Base-by-base conservation (phyloP, 2,888 invertebrate species). In the Drosophila fulvimacula region DNA sequence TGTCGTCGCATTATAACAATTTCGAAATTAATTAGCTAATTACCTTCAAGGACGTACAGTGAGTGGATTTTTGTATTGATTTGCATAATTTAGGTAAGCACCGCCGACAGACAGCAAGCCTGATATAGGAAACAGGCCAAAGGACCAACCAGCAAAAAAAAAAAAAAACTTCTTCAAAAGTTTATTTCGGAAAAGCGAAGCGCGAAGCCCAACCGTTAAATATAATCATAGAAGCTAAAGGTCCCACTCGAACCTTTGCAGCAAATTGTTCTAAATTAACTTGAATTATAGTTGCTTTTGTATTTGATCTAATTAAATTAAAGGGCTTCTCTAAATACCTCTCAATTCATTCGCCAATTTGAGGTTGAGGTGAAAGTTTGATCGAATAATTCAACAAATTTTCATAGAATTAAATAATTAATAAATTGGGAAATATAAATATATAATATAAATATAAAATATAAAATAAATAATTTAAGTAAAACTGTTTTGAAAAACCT, bases 1-100 rank as follows among this genome's bases (percentile, higher is more conserved):
- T 42, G n/a, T 41, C 24, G 36, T 11, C 34, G 44, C 44, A 58
- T 62, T 57, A 63, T 24, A 60, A 63, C 73, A 68, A 68, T 77
- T 68, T 77, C 51, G 30, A 79, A 82, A 88, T 85, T 88, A 85
- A 85, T 85, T 85, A 83, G 84, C 89, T 85, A 85, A 85, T 85
- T 85, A 85, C 75, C 53, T 56, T 57, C 67, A 72, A 71, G 65
- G 59, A 52, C 67, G 42, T 32, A 24, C 59, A 41, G 59, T 42
- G 42, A 59, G 52, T 74, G 72, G 69, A 65, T 69, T 64, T 66
- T 64, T 57, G 69, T 68, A 80, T 83, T 85, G 82, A 82, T 88
- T 80, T 76, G 68, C 68, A 72, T 76, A 66, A 75, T 55, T 64
- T 57, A n/a, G 30, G 39, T 32, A 19, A n/a, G 17, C 21, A 32